phyloP scores from a whole-genome alignment of 2,113 vertebrate genomes.

The Paralichthys olivaceus region DNA sequence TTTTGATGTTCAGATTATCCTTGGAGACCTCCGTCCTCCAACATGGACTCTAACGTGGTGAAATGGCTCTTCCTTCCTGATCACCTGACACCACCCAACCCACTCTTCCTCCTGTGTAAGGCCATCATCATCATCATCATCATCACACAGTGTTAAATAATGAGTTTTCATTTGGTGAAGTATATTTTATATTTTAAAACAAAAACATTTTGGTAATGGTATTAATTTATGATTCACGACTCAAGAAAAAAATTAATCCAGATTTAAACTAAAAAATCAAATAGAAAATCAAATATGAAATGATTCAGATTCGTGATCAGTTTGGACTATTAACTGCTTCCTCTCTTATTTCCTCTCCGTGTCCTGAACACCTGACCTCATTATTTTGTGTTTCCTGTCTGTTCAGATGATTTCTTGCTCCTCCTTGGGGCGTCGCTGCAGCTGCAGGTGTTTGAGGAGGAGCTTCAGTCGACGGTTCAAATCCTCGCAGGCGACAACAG shows the following conservation, averaged over 20 bases:
- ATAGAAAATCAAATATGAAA: too few relatives aligned
- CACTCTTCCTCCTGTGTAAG: slow-evolving; percentile 95
- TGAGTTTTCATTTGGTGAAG: too few relatives aligned
- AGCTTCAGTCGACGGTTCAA: slow-evolving; percentile 86
- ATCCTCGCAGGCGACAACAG: slow-evolving; percentile 92
- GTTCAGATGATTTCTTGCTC: slow-evolving; percentile 92
- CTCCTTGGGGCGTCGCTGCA: slow-evolving; percentile 93
- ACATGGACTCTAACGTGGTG: slow-evolving; percentile 92
- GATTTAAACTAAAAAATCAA: too few relatives aligned
- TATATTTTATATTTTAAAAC: too few relatives aligned
- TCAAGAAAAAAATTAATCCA: too few relatives aligned
- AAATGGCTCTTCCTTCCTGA: slow-evolving; percentile 98
- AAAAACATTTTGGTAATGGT: too few relatives aligned
- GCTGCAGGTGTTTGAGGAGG: slow-evolving; percentile 93
- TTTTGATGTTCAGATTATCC: slow-evolving; percentile 88
- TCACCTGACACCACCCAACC: slow-evolving; percentile 90
- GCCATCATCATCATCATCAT: slow-evolving; percentile 24
- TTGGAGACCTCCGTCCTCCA: slow-evolving; percentile 88
- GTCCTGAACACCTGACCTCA: too few relatives aligned
- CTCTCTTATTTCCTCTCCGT: neutral
- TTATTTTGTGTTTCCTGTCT: neutral
- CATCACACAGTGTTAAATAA: neutral
- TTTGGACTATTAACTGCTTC: neutral
- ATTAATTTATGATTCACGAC: too few relatives aligned
- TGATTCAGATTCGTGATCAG: too few relatives aligned